phyloP scores from a whole-genome alignment of 1,140 invertebrate species.

The Euwallacea fornicatus region DNA sequence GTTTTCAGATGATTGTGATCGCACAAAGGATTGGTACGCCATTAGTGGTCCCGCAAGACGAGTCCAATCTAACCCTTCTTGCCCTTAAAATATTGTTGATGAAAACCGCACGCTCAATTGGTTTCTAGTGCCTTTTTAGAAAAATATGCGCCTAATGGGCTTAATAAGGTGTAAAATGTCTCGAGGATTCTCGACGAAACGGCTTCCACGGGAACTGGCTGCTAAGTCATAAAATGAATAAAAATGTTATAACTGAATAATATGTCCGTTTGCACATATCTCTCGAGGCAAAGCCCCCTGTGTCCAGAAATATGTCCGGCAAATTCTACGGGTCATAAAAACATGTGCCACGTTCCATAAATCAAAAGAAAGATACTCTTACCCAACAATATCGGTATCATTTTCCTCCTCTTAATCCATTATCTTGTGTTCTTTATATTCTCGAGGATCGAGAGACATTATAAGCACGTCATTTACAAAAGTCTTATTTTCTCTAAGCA shows the following conservation, averaged over 20 bases:
- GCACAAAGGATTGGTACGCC: no score
- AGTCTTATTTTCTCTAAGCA: constrained; percentile 23
- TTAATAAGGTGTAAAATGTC: no score
- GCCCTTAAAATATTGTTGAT: no score
- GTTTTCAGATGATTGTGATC: no score
- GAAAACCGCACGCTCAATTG: no score
- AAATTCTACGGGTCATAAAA: constrained; percentile 23
- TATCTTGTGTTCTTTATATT: constrained; percentile 28
- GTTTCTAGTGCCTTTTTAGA: no score
- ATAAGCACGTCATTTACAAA: constrained; percentile 25
- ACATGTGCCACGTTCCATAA: constrained; percentile 26
- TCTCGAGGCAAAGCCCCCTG: no score
- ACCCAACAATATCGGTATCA: constrained; percentile 33
- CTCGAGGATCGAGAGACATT: constrained; percentile 19
- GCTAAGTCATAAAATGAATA: neutral
- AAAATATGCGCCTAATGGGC: no score
- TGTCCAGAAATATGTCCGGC: constrained; percentile 17
- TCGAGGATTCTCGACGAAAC: no score
- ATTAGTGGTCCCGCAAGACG: no score
- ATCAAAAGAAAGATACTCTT: constrained; percentile 31
- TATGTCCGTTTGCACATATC: no score
- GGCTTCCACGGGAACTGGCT: neutral
- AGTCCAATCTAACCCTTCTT: no score
- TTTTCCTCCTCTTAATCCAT: constrained; percentile 31
- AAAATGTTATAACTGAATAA: neutral